Evolutionary conservation across 2,113 vertebrate species (phyloP), one percentile per base, ranked within the genome.

Genomic region (Vireo altiloquus): DNA sequence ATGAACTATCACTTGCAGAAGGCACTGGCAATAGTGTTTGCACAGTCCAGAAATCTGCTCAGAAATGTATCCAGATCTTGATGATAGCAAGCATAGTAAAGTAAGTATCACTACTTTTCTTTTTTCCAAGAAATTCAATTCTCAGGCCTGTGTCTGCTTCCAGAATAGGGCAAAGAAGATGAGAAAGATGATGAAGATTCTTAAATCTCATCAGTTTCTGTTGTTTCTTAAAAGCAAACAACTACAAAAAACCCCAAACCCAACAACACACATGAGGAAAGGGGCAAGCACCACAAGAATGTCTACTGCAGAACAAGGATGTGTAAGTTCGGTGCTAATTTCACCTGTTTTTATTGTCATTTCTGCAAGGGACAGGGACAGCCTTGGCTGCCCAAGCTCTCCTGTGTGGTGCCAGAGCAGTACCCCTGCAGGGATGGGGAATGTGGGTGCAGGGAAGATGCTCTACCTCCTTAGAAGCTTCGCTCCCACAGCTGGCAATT

Each of bases 91-190:
- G 97, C 19, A 98, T 89, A 84, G 99, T 97, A 35, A 99, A 99
- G 95, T 99, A 99, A 93, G 98, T 97, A 72, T 99, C 97, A 22
- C 98, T 99, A 15, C 98, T 98, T 92, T 97, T 98, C 89, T 98
- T 98, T 95, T 39, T n/a, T 3, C 95, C 97, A 50, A 98, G 97
- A 85, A 99, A 97, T 80, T 30, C 84, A 39, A 4, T 98, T 96
- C 17, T 98, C 96, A 15, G 97, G 90, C 30, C 97, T 96, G 33
- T 78, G 82, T 49, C 96, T 97, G 25, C 94, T 94, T 70, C 79
- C 89, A 64, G 50, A 93, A 52, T 23, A 95, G 16, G 88, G 96
- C 50, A 88, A 82, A 40, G 92, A 76, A 14, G 88, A 80, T 81
- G 17, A 72, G 11, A 80, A 87, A 28, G 86, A 93, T 1, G 46